These are phyloP conservation scores for Vidua chalybeata DNA, from an alignment of 2,113 vertebrate genomes.

Conservation along the genomic window DNA sequence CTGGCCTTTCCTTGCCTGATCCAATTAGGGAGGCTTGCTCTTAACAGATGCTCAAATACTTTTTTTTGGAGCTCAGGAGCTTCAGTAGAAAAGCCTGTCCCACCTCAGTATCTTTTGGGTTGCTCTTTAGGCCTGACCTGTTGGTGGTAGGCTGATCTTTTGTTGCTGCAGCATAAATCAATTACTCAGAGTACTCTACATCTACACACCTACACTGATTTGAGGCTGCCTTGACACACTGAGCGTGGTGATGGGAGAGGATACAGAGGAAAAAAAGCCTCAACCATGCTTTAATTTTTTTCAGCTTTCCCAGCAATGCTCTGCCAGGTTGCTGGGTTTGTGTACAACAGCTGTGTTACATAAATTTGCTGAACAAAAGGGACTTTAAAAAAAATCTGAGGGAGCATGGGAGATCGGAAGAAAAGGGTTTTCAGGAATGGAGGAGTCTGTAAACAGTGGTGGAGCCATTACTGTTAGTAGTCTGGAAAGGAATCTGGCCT, in stretches of 20 bases:
- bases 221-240: neutral
- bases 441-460: neutral
- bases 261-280: neutral
- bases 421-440: neutral
- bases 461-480: neutral
- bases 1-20: neutral
- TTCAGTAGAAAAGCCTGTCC: neutral
- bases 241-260: neutral
- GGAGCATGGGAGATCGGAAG: neutral
- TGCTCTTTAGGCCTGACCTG: neutral
- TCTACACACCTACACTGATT: neutral
- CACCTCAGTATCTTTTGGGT: accelerated
- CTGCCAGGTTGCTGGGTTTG: neutral
- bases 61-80: neutral
- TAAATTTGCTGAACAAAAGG: neutral
- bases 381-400: neutral
- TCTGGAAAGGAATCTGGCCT: neutral
- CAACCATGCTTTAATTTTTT: neutral
- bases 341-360: neutral
- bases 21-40: neutral
- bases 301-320: neutral
- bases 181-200: neutral
- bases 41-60: neutral
- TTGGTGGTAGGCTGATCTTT: neutral
- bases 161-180: neutral